A percentile compares a stretch with the other conserved stretches of the same genome.
Evolutionary conservation across 2,113 vertebrate genomes (phyloP).

Genomic region (Malurus melanocephalus): DNA sequence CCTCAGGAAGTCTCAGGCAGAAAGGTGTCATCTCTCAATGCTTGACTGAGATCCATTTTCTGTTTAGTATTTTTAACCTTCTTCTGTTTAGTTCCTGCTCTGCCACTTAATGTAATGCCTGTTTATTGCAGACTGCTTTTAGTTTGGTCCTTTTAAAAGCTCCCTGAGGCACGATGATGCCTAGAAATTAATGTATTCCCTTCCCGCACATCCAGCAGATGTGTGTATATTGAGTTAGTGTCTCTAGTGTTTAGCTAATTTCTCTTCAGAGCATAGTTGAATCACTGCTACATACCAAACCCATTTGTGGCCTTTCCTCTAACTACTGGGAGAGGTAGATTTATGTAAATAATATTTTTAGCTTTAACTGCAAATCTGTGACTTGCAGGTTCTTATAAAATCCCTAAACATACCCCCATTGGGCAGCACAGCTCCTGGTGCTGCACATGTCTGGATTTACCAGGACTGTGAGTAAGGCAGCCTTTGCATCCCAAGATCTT

Average conservation of each 20-base stretch:
- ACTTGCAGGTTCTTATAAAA: slow-evolving; percentile 8
- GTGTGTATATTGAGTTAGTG: slow-evolving; percentile 54
- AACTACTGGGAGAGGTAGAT: not conserved
- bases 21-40: not conserved
- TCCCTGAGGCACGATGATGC: slow-evolving; percentile 47
- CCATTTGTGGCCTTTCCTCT: not conserved
- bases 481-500: not conserved
- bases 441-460: not conserved
- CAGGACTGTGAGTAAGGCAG: not conserved
- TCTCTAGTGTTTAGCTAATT: slow-evolving; percentile 14
- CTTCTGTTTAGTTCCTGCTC: slow-evolving; percentile 33
- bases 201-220: slow-evolving; percentile 44
- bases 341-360: not conserved
- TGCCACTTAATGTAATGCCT: slow-evolving; percentile 50
- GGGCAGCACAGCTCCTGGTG: not conserved
- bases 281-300: slow-evolving; percentile 14
- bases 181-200: slow-evolving; percentile 55
- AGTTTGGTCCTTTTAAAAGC: slow-evolving; percentile 57
- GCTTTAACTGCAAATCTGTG: not conserved
- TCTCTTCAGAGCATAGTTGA: slow-evolving; percentile 28
- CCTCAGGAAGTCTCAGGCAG: not conserved
- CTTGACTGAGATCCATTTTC: not conserved
- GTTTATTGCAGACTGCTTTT: slow-evolving; percentile 55
- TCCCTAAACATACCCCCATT: not conserved
- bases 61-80: slow-evolving; percentile 12